Evolutionary conservation across 1,140 invertebrate species (phyloP), one percentile per base, ranked within the genome.

Genomic region (Pseudobourletiella spinata): DNA sequence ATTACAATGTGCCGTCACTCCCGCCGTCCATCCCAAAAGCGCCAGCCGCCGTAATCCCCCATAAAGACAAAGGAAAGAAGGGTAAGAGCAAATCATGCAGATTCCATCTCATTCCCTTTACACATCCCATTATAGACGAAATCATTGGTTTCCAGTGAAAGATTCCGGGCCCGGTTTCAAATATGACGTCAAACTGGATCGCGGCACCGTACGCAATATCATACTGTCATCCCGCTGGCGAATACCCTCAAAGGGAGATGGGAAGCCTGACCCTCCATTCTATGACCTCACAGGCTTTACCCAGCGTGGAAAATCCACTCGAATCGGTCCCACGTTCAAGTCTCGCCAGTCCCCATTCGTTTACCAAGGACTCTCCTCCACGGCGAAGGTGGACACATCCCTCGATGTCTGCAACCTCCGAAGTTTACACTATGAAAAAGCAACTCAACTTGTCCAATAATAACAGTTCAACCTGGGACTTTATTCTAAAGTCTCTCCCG

Each of bases 241-340:
- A n/a, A n/a, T n/a, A n/a, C n/a, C n/a, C n/a, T n/a, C n/a, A n/a
- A n/a, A n/a, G n/a, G n/a, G n/a, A n/a, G n/a, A n/a, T n/a, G n/a
- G n/a, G n/a, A 6, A 30, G 26, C 29, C 52, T 4, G 25, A 35
- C 25, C 28, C 39, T 2, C 26, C 26, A 11, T 55, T 55, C 32
- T 35, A 55, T 32, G 52, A 55, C 29, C 29, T 55, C 26, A 55
- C 52, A 3, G 52, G 52, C 2, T 55, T 55, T 20, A 55, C 52
- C 4, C 28, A 35, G 18, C 28, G 32, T 3, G 52, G 52, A 24
- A 55, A 55, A 35, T 3, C 14, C 6, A 29, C 30, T 11, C 16
- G n/a, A 22, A 6, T 3, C 2, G 28, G 8, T 20, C 14, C 39
- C 22, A n/a, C 52, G 2, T 24, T 55, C 52, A 55, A 55, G 26